These are phyloP conservation scores for Luscinia luscinia DNA, from an alignment of 2,797 vertebrate genomes.

Conservation along the genomic window DNA sequence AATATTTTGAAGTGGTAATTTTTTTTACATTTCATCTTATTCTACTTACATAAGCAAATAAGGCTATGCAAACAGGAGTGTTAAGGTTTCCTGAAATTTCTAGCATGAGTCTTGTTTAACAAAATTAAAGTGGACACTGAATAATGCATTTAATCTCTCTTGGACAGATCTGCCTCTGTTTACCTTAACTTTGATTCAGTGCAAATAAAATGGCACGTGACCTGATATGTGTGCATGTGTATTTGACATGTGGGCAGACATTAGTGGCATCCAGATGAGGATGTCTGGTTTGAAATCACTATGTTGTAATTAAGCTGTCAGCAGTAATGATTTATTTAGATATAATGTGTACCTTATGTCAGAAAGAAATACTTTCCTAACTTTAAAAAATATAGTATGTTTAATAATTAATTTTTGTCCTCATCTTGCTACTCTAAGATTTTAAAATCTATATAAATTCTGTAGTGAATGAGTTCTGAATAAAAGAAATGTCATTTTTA, in stretches of 20 bases:
- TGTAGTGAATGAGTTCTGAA: background rate
- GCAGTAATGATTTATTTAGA: slow-evolving; percentile 42
- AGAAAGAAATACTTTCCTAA: background rate
- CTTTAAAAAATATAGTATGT: background rate
- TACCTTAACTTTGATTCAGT: slow-evolving; percentile 42
- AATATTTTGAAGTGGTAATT: background rate
- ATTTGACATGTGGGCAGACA: slow-evolving; percentile 40
- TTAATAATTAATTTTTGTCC: slow-evolving; percentile 28
- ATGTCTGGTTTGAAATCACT: slow-evolving; percentile 53
- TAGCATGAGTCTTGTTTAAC: background rate
- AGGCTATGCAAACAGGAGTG: background rate
- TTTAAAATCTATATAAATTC: slow-evolving; percentile 1
- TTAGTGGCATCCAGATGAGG: slow-evolving; percentile 7
- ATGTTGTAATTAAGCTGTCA: slow-evolving; percentile 62
- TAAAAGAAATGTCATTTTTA: slow-evolving; percentile 58
- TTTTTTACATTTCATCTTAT: background rate
- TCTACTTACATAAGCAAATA: background rate
- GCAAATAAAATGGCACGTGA: slow-evolving; percentile 30
- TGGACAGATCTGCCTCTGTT: slow-evolving; percentile 25
- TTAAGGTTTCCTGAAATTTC: slow-evolving; percentile 12
- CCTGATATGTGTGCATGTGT: background rate
- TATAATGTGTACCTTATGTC: background rate
- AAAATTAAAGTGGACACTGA: slow-evolving; percentile 2
- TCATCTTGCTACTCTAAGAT: background rate
- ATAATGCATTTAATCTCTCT: slow-evolving; percentile 38